Percentiles rank a stretch among this genome's conserved stretches.
Evolutionary conservation across 2,113 vertebrate genomes (phyloP).

Genomic region (Caretta caretta): DNA sequence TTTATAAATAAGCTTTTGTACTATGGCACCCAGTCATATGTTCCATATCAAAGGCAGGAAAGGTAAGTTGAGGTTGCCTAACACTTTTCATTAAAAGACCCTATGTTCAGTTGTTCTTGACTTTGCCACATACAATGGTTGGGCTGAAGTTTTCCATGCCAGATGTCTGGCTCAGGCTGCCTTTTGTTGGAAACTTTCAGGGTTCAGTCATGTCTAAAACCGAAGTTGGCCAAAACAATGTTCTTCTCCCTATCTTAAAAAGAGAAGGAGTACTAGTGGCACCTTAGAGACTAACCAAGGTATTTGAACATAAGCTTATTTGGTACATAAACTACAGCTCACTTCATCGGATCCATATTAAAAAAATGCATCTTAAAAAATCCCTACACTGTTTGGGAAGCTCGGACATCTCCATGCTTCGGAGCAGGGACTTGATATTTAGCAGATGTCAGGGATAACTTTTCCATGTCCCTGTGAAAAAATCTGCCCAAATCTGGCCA

Average conservation of each 20-base stretch:
- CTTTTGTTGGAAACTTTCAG: background rate
- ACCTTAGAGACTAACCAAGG: too few relatives aligned
- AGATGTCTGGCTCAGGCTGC: background rate
- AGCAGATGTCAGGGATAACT: background rate
- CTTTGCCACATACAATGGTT: background rate
- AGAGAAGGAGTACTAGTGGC: too few relatives aligned
- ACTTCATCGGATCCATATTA: too few relatives aligned
- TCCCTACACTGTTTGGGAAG: background rate
- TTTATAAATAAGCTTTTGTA: background rate
- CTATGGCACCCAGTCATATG: background rate
- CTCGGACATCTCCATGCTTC: background rate
- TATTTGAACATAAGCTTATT: too few relatives aligned
- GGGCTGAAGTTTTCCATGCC: background rate
- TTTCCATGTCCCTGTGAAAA: background rate
- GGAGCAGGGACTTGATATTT: background rate
- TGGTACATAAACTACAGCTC: too few relatives aligned
- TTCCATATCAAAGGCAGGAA: background rate
- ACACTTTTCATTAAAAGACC: slow-evolving; percentile 24
- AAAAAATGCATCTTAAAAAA: too few relatives aligned
- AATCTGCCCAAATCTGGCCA: background rate
- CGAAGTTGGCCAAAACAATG: background rate
- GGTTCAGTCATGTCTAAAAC: background rate
- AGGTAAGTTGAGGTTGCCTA: background rate
- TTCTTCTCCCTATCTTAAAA: background rate
- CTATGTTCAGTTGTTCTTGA: background rate